A percentile compares a stretch with the other conserved stretches of the same genome.
Conservation (phyloP, 2,797 vertebrate species). For the Leucoraja ocellata region DNA sequence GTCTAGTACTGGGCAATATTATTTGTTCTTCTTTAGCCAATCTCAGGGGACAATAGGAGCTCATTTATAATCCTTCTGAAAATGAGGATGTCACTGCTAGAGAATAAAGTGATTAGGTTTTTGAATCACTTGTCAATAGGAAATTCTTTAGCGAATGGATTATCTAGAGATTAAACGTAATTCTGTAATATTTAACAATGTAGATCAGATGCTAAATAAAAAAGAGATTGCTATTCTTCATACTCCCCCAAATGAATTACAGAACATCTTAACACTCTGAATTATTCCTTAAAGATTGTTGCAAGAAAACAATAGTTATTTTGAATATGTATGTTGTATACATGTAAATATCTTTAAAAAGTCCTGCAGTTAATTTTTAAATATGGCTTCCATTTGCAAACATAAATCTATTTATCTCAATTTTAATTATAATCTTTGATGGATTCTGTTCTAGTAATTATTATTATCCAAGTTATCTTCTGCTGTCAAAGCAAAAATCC, state of each 20-base stretch:
- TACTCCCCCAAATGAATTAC: not conserved
- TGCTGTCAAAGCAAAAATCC: no score
- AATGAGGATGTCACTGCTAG: not conserved
- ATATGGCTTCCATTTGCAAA: not conserved
- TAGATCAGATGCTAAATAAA: not conserved
- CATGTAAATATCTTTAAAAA: not conserved
- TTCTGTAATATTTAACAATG: not conserved
- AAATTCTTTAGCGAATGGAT: not conserved
- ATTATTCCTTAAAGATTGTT: not conserved
- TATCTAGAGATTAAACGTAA: not conserved
- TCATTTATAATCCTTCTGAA: not conserved
- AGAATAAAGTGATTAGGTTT: not conserved
- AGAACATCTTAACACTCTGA: not conserved
- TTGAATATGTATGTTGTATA: not conserved
- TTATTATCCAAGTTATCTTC: no score
- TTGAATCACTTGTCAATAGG: not conserved
- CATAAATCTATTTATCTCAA: not conserved
- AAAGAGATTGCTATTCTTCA: not conserved
- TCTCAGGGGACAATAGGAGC: not conserved
- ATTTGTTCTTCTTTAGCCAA: not conserved
- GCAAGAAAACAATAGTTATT: not conserved
- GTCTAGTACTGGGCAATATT: not conserved
- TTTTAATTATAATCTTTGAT: not conserved
- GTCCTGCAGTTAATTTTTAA: not conserved
- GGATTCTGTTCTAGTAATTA: not conserved